Evolutionary conservation across 35 echinoderm and acorn worm species (phyloP), one percentile per base, ranked within the genome.

Genomic region (Heliocidaris tuberculata): DNA sequence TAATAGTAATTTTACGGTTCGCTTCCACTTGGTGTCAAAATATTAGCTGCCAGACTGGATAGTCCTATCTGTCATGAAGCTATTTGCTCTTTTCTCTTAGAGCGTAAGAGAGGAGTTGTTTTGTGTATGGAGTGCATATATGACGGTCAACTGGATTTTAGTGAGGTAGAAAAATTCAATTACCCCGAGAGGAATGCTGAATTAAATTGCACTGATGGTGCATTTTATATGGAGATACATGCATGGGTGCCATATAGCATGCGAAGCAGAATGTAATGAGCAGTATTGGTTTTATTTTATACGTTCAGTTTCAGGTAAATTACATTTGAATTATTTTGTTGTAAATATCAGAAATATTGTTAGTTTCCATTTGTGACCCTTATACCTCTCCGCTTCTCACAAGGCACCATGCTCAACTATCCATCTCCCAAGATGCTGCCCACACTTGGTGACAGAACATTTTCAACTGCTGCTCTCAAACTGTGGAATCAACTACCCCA

Each of bases 1-100:
- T 89, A 89, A 89, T 89, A 48, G 87, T 89, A 48, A 89, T 89
- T 89, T 89, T 89, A 89, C 24, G 87, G 87, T 48, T 89, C 87
- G 29, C 24, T 89, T 89, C 31, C 87, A 12, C 31, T n/a, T 11
- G 87, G 87, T 89, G 87, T 89, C 31, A 89, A 89, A 48, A 89
- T 89, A 89, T 89, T 89, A 47, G 31, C 87, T 48, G 19, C 47
- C 31, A 89, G 87, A 89, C 31, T 89, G 87, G 24, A 89, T 32
- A 89, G 47, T 48, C 31, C 4, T 47, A 89, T 89, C 47, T 48
- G 35, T 89, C 87, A 48, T n/a, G n/a, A 12, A 47, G 87, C 87
- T 30, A 47, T 30, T 32, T 32, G 30, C 5, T 16, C 60, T 16
- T 27, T 78, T 78, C 65, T 27, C 35, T 78, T 78, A n/a, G 24